Conservation (phyloP, 2,113 vertebrate species). For the Anoplopoma fimbria region DNA sequence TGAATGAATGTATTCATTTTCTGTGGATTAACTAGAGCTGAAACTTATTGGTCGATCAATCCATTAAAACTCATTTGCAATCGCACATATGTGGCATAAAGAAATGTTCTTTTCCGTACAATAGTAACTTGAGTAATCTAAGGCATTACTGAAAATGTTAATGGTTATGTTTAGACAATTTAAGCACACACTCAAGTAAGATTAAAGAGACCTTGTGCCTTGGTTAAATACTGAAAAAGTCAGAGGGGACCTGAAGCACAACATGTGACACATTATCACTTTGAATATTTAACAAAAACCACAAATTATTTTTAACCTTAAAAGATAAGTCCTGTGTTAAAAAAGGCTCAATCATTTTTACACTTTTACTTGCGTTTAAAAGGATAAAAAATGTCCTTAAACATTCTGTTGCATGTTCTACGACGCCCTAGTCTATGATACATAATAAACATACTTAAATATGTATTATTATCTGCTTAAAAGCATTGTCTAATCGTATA, state of each 20-base stretch:
- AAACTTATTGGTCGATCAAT: background rate
- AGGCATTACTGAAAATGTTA: background rate
- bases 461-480: no score
- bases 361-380: no score
- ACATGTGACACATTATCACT: no score
- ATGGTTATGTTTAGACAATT: background rate
- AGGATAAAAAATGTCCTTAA: no score
- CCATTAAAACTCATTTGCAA: background rate
- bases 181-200: background rate
- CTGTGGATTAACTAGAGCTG: background rate
- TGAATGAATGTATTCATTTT: background rate
- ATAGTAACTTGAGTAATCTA: no score
- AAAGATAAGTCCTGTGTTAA: no score
- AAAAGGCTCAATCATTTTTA: no score
- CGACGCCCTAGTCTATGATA: no score
- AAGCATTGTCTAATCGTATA: no score
- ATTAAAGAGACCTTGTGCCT: background rate
- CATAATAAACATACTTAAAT: no score
- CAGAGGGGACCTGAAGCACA: background rate
- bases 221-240: background rate
- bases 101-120: background rate
- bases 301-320: background rate
- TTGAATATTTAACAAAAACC: background rate
- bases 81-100: background rate
- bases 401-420: no score